phyloP scores from a whole-genome alignment of 2,113 vertebrate genomes.

The Mirounga angustirostris region DNA sequence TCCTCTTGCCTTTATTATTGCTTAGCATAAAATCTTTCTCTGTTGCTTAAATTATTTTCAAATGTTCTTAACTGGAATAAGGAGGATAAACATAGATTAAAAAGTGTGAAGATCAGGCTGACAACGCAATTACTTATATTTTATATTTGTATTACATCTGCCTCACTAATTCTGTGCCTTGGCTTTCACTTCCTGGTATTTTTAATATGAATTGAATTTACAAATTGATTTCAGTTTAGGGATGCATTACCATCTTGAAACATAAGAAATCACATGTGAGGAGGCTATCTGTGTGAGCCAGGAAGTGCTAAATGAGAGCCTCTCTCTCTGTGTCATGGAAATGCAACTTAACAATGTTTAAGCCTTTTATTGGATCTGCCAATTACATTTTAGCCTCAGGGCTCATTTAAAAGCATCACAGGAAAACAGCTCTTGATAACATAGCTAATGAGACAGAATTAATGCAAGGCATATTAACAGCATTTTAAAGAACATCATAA shows the following conservation, averaged over 20 bases:
- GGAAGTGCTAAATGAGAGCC: not conserved
- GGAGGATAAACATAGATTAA: conserved; percentile 72
- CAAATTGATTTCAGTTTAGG: conserved; percentile 58
- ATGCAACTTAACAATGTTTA: conserved; percentile 21
- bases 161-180: conserved; percentile 70
- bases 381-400: conserved; percentile 39
- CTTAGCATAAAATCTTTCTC: conserved; percentile 69
- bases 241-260: conserved; percentile 46
- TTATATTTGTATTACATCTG: conserved; percentile 77
- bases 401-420: conserved; percentile 56
- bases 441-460: conserved; percentile 36
- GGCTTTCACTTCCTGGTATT: conserved; percentile 63
- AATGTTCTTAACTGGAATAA: conserved; percentile 81
- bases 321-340: conserved; percentile 2
- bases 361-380: conserved; percentile 6
- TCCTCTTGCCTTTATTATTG: conserved; percentile 20
- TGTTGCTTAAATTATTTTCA: conserved; percentile 78
- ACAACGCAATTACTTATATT: conserved; percentile 72
- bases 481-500: conserved; percentile 16
- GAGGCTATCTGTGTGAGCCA: not conserved
- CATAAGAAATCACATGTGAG: conserved; percentile 22
- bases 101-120: conserved; percentile 73
- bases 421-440: conserved; percentile 34
- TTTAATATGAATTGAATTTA: conserved; percentile 67
- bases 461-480: conserved; percentile 7